Conservation (phyloP, 2,888 invertebrate species). For the Harpalus rubripes region DNA sequence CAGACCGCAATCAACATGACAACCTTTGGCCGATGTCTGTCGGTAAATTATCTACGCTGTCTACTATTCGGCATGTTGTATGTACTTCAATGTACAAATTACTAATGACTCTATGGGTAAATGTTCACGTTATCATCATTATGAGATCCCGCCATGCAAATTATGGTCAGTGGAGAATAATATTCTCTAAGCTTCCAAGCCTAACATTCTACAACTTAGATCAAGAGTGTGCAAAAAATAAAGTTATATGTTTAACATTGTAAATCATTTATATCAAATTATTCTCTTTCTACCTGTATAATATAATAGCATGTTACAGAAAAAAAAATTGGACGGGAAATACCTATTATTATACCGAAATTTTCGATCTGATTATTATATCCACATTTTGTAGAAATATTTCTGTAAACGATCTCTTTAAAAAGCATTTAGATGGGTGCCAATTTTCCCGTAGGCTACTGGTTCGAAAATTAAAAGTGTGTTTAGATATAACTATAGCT, state of each 20-base stretch:
- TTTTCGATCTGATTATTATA: constrained; percentile 43
- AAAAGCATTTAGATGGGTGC: constrained; percentile 54
- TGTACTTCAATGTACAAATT: too few relatives aligned
- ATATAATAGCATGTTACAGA: constrained; percentile 13
- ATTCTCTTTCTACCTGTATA: constrained; percentile 37
- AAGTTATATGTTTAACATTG: not conserved
- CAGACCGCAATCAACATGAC: too few relatives aligned
- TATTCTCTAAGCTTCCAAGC: too few relatives aligned
- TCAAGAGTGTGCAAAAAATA: not conserved
- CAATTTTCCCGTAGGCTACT: constrained; percentile 62
- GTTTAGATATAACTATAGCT: constrained; percentile 53
- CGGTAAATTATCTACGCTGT: too few relatives aligned
- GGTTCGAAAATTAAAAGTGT: constrained; percentile 59
- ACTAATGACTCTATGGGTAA: too few relatives aligned
- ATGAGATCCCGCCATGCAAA: too few relatives aligned
- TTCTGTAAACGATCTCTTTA: constrained; percentile 51
- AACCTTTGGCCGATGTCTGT: too few relatives aligned
- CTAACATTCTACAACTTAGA: too few relatives aligned
- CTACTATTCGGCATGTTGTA: too few relatives aligned
- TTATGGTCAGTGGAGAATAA: too few relatives aligned
- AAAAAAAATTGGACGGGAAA: constrained; percentile 10
- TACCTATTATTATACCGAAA: constrained; percentile 53
- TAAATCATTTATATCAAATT: constrained; percentile 10
- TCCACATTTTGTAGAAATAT: constrained; percentile 53
- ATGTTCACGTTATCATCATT: too few relatives aligned